Evolutionary conservation across 2,113 vertebrate genomes (phyloP).

Genomic region (Rhinichthys klamathensis): DNA sequence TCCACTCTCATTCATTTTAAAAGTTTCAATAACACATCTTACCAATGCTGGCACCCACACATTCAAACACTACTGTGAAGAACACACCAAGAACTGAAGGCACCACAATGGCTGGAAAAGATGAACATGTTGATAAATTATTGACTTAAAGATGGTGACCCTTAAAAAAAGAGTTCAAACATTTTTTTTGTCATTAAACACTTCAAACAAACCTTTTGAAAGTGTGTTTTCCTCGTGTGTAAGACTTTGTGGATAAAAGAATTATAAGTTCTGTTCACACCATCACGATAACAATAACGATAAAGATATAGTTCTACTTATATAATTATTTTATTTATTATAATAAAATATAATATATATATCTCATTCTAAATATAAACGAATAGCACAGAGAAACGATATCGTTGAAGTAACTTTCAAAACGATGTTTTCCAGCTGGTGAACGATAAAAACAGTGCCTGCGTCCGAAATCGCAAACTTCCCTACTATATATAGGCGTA

Average conservation of each 20-base stretch:
- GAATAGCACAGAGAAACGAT: too few relatives aligned
- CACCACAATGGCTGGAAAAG: constrained; percentile 54
- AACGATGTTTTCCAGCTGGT: too few relatives aligned
- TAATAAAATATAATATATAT: too few relatives aligned
- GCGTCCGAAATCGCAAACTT: too few relatives aligned
- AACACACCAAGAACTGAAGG: constrained; percentile 51
- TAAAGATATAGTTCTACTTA: too few relatives aligned
- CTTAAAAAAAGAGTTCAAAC: background rate
- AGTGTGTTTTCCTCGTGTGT: background rate
- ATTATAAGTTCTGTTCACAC: too few relatives aligned
- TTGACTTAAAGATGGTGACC: background rate
- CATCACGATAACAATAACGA: too few relatives aligned
- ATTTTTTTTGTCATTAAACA: background rate
- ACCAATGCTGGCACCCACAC: constrained; percentile 68
- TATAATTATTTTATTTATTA: too few relatives aligned
- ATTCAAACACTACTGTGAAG: constrained; percentile 63
- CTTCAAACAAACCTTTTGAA: background rate
- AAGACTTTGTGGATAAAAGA: background rate
- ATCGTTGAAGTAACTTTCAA: too few relatives aligned
- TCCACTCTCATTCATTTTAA: background rate
- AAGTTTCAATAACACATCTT: constrained; percentile 52
- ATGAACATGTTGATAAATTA: background rate
- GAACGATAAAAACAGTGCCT: too few relatives aligned
- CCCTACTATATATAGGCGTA: too few relatives aligned
- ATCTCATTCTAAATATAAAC: too few relatives aligned